Evolutionary conservation across 2,113 vertebrate species (phyloP).

Genomic region (Ophiodon elongatus): DNA sequence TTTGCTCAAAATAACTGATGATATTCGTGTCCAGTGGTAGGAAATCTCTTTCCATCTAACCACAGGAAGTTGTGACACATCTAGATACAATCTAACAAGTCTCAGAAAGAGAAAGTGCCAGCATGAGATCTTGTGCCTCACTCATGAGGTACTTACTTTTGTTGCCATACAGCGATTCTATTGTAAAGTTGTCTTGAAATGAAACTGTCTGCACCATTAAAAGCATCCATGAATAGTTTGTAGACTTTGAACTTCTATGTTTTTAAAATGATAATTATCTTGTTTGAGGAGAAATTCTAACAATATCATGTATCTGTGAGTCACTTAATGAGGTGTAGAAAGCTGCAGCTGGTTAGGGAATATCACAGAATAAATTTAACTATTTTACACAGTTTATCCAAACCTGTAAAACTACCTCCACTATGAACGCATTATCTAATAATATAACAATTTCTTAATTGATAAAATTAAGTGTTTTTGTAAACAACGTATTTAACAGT

Average conservation of each 20-base stretch:
- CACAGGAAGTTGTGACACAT: not conserved
- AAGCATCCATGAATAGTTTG: not conserved
- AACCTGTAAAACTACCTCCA: conserved; percentile 36
- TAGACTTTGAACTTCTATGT: not conserved
- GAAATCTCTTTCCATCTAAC: not conserved
- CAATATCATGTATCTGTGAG: conserved; percentile 37
- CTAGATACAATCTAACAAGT: not conserved
- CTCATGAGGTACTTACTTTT: not conserved
- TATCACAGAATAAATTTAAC: conserved; percentile 50
- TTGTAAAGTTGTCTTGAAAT: not conserved
- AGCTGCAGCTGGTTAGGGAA: conserved; percentile 30
- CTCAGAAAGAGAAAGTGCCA: not conserved
- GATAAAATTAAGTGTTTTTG: not conserved
- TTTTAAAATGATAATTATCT: conserved; percentile 35
- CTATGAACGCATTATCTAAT: not conserved
- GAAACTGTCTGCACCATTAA: conserved; percentile 14
- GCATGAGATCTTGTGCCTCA: not conserved
- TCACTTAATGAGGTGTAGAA: conserved; percentile 48
- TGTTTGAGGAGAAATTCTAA: conserved; percentile 22
- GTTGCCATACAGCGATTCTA: not conserved
- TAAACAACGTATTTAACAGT: not conserved
- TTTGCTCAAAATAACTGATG: too few relatives aligned
- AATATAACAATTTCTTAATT: not conserved
- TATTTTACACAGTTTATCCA: conserved; percentile 30
- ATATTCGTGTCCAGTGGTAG: too few relatives aligned